A percentile compares a stretch with the other conserved stretches of the same genome.
Evolutionary conservation across 2,113 vertebrate species (phyloP).

Genomic region (Coturnix japonica): DNA sequence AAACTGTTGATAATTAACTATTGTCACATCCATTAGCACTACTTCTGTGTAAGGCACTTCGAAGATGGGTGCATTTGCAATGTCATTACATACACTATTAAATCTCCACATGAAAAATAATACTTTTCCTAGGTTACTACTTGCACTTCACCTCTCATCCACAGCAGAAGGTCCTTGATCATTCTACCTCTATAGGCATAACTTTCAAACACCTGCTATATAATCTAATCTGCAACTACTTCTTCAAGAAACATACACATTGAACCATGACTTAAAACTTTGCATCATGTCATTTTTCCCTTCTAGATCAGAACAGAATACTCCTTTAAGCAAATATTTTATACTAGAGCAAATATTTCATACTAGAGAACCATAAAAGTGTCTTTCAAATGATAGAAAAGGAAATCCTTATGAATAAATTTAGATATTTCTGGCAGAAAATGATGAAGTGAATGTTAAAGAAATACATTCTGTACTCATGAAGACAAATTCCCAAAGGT

Average conservation of each 20-base stretch:
- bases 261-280: background rate
- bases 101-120: background rate
- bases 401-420: slow-evolving; percentile 17
- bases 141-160: background rate
- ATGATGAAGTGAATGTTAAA: slow-evolving; percentile 3
- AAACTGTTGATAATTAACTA: background rate
- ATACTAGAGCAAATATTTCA: slow-evolving; percentile 9
- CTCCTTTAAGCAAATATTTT: background rate
- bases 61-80: background rate
- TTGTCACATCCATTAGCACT: background rate
- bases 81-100: background rate
- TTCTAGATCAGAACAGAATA: slow-evolving; percentile 6
- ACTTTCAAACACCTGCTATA: background rate
- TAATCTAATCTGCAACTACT: background rate
- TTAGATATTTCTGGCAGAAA: background rate
- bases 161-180: background rate
- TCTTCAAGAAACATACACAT: background rate
- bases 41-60: background rate
- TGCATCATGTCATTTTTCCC: background rate
- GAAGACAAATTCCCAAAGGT: slow-evolving; percentile 29
- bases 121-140: background rate
- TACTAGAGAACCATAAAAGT: slow-evolving; percentile 14
- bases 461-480: slow-evolving; percentile 21
- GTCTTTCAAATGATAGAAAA: slow-evolving; percentile 55
- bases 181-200: background rate